Base-by-base conservation (phyloP, 2,797 vertebrate species). In the Pachyuromys duprasi region DNA sequence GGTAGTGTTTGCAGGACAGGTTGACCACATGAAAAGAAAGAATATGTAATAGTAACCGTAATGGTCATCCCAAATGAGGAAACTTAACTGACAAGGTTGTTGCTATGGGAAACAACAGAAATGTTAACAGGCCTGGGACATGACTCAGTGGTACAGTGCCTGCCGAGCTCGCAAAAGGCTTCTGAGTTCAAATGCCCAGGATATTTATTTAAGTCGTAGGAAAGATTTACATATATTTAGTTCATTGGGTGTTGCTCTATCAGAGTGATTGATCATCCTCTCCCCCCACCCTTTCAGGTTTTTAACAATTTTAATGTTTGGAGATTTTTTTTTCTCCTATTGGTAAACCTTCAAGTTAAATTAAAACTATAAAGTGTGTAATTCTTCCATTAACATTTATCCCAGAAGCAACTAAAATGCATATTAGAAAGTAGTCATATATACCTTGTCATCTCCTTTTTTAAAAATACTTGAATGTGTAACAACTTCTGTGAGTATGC, bases 281-380 rank as follows among this genome's bases (percentile, higher is more conserved):
- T 45, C 42, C 17, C 17, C 17, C 57, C 57, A 60, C 17, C 14
- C 45, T 62, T 92, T 94, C 67, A 96, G 26, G 81, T 86, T 91
- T 92, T 95, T 91, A 93, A 45, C 9, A 8, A 22, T 95, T 81
- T 86, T 49, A 11, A 86, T 53, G 18, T 62, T 86, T 86, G 31
- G 72, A 12, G 20, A 2, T 15, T 60, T 67, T 31, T 69, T 26
- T 65, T 62, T 26, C 53, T 74, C 22, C 89, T 18, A 62, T 55
- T 78, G 60, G 18, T 92, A 76, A 92, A 74, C n/a, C 88, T 92
- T 92, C 69, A 86, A 55, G n/a, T 72, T 97, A 72, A 96, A 89
- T 65, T 39, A 81, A 88, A 49, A 95, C 33, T 31, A 70, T 67
- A 94, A 86, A 75, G 26, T 83, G 0, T 79, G 1, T 57, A 80